Percentiles rank a stretch among this genome's conserved stretches.
Evolutionary conservation across 1,140 invertebrate species (phyloP).

Genomic region (Trichonephila clavipes): DNA sequence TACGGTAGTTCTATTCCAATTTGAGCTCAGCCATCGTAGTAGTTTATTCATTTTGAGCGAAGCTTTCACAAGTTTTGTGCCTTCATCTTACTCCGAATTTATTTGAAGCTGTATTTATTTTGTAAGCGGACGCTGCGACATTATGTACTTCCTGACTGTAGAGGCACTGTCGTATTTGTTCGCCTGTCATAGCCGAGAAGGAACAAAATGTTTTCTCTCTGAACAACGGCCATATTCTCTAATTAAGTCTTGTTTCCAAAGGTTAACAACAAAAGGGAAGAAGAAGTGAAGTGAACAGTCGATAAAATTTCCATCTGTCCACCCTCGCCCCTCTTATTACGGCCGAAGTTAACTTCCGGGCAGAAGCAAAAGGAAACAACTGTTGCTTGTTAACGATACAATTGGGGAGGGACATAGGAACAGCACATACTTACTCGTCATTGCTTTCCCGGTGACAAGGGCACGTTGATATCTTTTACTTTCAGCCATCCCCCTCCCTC

Average conservation of each 20-base stretch:
- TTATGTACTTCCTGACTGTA: conserved; percentile 1
- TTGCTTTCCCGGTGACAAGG: conserved; percentile 55
- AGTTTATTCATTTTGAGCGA: not conserved
- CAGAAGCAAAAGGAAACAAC: conserved; percentile 50
- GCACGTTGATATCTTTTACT: conserved; percentile 58
- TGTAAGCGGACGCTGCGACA: conserved; percentile 13
- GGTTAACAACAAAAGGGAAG: conserved; percentile 34
- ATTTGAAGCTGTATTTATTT: conserved; percentile 25
- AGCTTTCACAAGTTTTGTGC: not conserved
- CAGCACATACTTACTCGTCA: conserved; percentile 41
- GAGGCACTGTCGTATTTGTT: conserved; percentile 21
- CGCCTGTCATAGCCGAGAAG: not conserved
- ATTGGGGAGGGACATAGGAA: not conserved
- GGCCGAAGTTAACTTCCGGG: not conserved
- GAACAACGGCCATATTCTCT: conserved; percentile 26
- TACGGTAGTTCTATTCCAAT: not conserved
- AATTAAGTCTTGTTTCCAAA: conserved; percentile 52
- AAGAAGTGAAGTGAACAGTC: not conserved
- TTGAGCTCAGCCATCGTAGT: not conserved
- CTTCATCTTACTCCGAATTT: not conserved
- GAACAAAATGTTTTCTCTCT: not conserved
- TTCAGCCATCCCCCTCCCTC: not conserved
- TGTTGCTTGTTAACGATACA: conserved; percentile 62
- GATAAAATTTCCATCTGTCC: conserved; percentile 5
- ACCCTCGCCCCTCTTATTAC: not conserved